Evolutionary conservation across 2,113 vertebrate species (phyloP).

Genomic region (Sebastes schlegelii): DNA sequence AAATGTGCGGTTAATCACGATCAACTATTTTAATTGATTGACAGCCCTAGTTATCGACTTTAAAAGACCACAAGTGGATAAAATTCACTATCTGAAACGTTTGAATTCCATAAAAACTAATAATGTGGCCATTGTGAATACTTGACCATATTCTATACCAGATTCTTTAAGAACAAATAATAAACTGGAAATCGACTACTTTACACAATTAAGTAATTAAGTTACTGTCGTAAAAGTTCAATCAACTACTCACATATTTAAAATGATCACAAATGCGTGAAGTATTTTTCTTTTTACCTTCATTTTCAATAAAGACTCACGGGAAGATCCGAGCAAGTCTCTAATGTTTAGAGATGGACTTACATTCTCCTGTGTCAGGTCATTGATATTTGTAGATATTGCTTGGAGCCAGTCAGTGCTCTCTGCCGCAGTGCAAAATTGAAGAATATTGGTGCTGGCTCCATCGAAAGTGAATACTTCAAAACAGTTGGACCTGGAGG

Average conservation of each 20-base stretch:
- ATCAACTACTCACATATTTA: background rate
- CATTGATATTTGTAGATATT: conserved; percentile 91
- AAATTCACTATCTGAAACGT: background rate
- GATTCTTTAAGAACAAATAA: background rate
- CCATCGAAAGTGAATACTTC: conserved; percentile 92
- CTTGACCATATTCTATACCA: background rate
- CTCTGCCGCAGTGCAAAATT: conserved; percentile 92
- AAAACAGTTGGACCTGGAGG: conserved; percentile 90
- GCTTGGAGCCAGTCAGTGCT: conserved; percentile 94
- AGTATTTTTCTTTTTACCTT: background rate
- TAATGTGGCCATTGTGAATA: background rate
- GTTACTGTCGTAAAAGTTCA: background rate
- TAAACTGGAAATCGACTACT: too few species aligned
- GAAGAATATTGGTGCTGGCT: conserved; percentile 89
- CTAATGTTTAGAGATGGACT: conserved; percentile 67
- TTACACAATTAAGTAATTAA: background rate
- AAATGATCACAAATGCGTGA: background rate
- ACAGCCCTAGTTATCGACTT: too few species aligned
- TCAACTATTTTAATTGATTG: too few species aligned
- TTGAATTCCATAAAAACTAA: background rate
- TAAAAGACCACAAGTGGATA: background rate
- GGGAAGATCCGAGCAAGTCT: background rate
- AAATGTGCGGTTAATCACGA: too few species aligned
- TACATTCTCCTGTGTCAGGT: conserved; percentile 92
- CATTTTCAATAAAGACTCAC: background rate